Evolutionary conservation across 1,140 invertebrate species (phyloP).

Genomic region (Ectropis grisescens): DNA sequence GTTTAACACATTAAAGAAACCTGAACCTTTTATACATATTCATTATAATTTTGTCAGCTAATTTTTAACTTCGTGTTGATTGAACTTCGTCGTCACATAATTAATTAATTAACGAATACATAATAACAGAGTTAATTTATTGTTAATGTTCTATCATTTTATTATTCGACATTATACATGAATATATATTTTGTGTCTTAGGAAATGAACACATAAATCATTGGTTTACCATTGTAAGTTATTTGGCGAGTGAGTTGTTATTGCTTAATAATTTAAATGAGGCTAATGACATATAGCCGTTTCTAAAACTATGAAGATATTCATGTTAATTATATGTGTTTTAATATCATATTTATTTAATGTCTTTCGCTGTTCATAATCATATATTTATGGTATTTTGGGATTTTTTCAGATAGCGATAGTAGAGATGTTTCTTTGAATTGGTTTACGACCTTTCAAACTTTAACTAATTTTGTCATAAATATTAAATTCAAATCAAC

Average conservation of each 20-base stretch:
- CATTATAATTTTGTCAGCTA: constrained; percentile 38
- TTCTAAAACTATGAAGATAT: constrained; percentile 6
- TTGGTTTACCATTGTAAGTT: constrained; percentile 27
- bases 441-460: no score
- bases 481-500: no score
- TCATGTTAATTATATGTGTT: constrained; percentile 11
- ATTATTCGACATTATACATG: constrained; percentile 26
- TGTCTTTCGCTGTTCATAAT: no score
- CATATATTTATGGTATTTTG: no score
- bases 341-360: constrained; percentile 11
- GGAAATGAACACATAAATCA: constrained; percentile 36
- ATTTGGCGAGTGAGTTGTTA: constrained; percentile 24
- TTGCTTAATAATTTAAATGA: constrained; percentile 48
- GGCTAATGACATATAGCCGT: constrained; percentile 40
- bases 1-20: constrained; percentile 21
- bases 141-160: constrained; percentile 33
- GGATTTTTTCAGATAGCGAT: no score
- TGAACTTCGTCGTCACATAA: constrained; percentile 45
- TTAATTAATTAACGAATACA: constrained; percentile 51
- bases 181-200: constrained; percentile 33
- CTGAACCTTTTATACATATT: constrained; percentile 35
- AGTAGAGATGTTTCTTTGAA: no score
- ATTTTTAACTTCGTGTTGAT: constrained; percentile 46
- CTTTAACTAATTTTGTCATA: no score
- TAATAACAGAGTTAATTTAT: constrained; percentile 40